Conservation (phyloP, 2,888 invertebrate species). For the Globia sparganii region DNA sequence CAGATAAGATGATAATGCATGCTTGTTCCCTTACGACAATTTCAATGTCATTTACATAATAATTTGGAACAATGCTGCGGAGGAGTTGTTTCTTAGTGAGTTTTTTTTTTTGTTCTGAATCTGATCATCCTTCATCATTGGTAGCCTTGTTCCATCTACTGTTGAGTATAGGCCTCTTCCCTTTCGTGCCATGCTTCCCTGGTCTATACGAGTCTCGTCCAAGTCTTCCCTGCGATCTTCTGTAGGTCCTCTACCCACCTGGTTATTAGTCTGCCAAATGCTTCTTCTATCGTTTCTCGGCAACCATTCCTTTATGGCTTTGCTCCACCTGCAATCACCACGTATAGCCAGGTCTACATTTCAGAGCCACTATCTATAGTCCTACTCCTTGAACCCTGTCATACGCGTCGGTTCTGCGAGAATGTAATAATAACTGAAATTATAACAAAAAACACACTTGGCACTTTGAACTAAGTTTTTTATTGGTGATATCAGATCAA, state of each 20-base stretch:
- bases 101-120: not conserved
- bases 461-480: not conserved
- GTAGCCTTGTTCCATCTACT: not conserved
- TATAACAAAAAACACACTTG: not conserved
- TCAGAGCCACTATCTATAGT: not conserved
- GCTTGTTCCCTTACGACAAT: conserved; percentile 74
- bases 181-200: not conserved
- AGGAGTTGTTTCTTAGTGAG: conserved; percentile 32
- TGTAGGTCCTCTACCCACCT: too few species aligned
- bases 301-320: not conserved
- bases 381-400: not conserved
- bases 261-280: too few species aligned
- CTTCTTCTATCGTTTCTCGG: too few species aligned
- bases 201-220: too few species aligned
- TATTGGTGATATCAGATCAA: not conserved
- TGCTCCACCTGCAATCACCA: not conserved
- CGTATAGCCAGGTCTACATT: not conserved
- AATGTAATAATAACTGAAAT: not conserved
- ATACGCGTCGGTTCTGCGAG: not conserved
- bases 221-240: too few species aligned
- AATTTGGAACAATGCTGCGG: conserved; percentile 72
- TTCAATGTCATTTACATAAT: conserved; percentile 78
- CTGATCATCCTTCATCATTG: not conserved
- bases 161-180: not conserved
- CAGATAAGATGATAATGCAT: conserved; percentile 74